Evolutionary conservation across 2,888 invertebrate genomes (phyloP).

Genomic region (Entomobrya multifasciata): DNA sequence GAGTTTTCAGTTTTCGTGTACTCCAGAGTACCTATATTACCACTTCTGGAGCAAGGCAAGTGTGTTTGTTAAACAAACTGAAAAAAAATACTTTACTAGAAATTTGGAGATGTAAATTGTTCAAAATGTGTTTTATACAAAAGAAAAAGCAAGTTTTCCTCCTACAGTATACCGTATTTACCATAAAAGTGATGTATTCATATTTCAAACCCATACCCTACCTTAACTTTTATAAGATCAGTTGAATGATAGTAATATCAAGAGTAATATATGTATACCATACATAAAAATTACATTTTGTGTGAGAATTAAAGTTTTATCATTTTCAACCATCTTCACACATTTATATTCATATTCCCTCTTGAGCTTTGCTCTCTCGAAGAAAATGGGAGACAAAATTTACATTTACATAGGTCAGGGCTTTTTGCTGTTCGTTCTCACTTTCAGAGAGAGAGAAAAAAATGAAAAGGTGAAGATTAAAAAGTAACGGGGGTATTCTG

Average conservation of each 20-base stretch:
- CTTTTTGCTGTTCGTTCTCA: conserved; percentile 20
- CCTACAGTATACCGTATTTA: background rate
- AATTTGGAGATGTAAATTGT: background rate
- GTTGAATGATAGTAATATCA: background rate
- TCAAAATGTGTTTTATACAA: background rate
- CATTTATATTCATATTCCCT: background rate
- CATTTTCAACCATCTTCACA: conserved; percentile 16
- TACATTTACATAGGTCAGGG: conserved; percentile 42
- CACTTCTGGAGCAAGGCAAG: too few relatives aligned
- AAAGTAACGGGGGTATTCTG: conserved; percentile 15
- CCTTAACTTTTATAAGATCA: conserved; percentile 15
- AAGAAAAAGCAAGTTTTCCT: background rate
- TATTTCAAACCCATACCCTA: conserved; percentile 5
- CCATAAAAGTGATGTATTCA: background rate
- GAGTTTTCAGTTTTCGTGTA: background rate
- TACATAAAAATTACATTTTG: background rate
- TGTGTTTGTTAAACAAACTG: conserved; percentile 28
- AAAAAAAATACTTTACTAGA: background rate
- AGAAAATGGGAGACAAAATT: background rate
- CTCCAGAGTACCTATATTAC: background rate
- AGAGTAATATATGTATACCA: background rate
- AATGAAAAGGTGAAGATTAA: conserved; percentile 13
- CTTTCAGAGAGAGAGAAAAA: conserved; percentile 16
- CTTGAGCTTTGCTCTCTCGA: background rate
- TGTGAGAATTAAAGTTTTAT: conserved; percentile 59